Evolutionary conservation across 2,113 vertebrate species (phyloP).

Genomic region (Eublepharis macularius): DNA sequence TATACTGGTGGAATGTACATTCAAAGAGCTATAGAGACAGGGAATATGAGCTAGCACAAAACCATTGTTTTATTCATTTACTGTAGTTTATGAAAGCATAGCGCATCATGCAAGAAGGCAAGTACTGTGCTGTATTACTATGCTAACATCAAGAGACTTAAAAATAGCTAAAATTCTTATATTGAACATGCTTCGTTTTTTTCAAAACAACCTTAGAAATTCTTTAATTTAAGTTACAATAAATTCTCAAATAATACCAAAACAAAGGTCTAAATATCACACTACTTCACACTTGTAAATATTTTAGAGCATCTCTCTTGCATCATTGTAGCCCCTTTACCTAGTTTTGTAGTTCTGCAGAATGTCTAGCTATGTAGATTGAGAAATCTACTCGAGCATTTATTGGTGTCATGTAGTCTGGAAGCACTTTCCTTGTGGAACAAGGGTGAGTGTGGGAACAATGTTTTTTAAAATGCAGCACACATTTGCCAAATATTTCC

Average conservation of each 20-base stretch:
- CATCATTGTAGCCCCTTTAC: slow-evolving; percentile 8
- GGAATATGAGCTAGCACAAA: background rate
- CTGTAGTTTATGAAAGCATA: background rate
- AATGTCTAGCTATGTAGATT: slow-evolving; percentile 38
- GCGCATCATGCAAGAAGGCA: background rate
- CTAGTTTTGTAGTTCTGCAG: slow-evolving; percentile 49
- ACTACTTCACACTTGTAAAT: background rate
- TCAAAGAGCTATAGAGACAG: background rate
- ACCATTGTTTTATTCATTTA: background rate
- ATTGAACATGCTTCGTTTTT: background rate
- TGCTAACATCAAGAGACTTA: background rate
- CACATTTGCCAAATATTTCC: slow-evolving; percentile 43
- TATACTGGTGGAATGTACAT: background rate
- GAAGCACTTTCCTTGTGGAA: slow-evolving; percentile 58
- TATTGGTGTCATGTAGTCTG: slow-evolving; percentile 54
- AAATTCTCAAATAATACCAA: slow-evolving; percentile 17
- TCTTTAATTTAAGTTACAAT: background rate
- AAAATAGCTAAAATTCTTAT: background rate
- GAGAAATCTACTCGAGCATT: slow-evolving; percentile 32
- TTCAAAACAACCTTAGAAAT: background rate
- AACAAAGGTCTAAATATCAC: background rate
- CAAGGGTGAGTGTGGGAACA: slow-evolving; percentile 60
- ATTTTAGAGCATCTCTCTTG: background rate
- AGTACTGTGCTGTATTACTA: background rate
- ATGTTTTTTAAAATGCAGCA: slow-evolving; percentile 48